Base-by-base conservation (phyloP, 2,888 invertebrate genomes). In the Sesia bembeciformis region DNA sequence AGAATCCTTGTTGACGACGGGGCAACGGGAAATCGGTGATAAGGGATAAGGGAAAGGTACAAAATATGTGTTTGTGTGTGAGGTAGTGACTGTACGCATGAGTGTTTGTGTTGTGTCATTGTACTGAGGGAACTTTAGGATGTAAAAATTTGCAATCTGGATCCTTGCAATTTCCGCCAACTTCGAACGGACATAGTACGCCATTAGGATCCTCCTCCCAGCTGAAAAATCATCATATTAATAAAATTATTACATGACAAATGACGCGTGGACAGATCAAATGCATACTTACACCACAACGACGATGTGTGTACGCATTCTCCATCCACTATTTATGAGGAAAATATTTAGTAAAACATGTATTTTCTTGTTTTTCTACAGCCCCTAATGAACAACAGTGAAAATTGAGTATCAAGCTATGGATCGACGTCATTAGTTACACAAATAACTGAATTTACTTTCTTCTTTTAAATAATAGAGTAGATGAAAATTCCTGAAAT, bases 101-200 rank as follows among this genome's bases (percentile, higher is more conserved):
- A 63, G 59, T 58, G 52, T 55, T 43, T 63, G 65, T 66, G 60
- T 56, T 60, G 64, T 78, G 83, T 86, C 76, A 84, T 68, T 78
- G 78, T 52, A 58, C 55, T 58, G 72, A 61, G 49, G 65, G 74
- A 62, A 66, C 61, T 62, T 79, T 76, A 52, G 85, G 84, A 63
- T 90, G 90, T 56, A 87, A 76, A 76, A 82, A 88, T 82, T 82
- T 84, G 88, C 90, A 90, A 65, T 84, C 83, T 46, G 82, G 61
- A 64, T 90, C 90, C 72, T 86, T 88, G 87, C 90, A 90, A 66
- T 78, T 81, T 59, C 90, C 90, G 62, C 79, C 80, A 50, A 90
- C 82, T 64, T 89, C 90, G 74, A 83, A 90, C 51, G 89, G 90
- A 65, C 90, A 90, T 58, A 90, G 81, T 57, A 90, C 83, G 42